Evolutionary conservation across 2,888 invertebrate genomes (phyloP), one percentile per base, ranked within the genome.

Genomic region (Xestia c-nigrum): DNA sequence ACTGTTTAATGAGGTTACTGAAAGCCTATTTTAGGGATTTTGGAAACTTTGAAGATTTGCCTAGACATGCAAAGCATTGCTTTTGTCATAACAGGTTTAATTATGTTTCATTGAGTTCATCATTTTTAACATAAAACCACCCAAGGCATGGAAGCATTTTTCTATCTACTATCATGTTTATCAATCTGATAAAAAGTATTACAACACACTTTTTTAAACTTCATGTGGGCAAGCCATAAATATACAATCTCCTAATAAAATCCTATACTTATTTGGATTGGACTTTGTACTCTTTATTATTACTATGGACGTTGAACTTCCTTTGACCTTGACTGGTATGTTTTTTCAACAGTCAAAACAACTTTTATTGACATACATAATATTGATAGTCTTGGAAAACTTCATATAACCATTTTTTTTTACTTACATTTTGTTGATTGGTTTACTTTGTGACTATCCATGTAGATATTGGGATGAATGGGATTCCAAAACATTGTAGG

Each of bases 121-220:
- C 1, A 14, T 40, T 47, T n/a, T 21, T 10, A 55, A 24, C 16
- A 7, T 21, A 4, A 57, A 38, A 74, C 40, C 24, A 61, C 14
- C 5, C n/a, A 52, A 14, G 31, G 12, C 16, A n/a, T 52, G 5
- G 14, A 5, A 43, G 14, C 19, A 12, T n/a, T 43, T 7, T 3
- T 4, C 43, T 64, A 71, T 78, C 71, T 57, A n/a, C 31, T 24
- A 52, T 24, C 10, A 12, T 3, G 14, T 43, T 64, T n/a, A 50
- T 46, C n/a, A 67, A 71, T 78, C 43, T 43, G 71, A 71, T 78
- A 78, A 78, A 40, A 71, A 76, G 5, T 40, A 9, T 76, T 61
- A 47, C 57, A 14, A 75, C 38, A 50, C 19, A 57, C 24, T 10
- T 21, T n/a, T 40, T 31, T 69, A 71, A 50, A 38, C 38, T 24